phyloP scores from a whole-genome alignment of 2,888 invertebrate genomes.

The Luffia ferchaultella region DNA sequence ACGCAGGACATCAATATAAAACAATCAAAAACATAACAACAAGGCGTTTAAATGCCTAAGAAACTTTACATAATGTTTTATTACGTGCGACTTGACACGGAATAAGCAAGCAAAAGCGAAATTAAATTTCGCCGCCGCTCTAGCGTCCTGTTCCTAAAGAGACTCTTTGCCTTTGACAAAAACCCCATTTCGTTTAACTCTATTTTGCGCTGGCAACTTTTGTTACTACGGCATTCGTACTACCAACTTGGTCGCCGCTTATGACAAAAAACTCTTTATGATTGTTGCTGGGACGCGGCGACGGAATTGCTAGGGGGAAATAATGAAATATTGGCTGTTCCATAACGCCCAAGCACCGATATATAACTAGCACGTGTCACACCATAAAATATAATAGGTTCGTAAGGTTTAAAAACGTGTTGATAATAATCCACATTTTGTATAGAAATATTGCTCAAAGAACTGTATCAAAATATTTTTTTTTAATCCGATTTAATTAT shows the following conservation, averaged over 20 bases:
- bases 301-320: too few relatives aligned
- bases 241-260: not conserved
- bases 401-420: too few relatives aligned
- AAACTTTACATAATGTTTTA: conserved; percentile 16
- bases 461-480: too few relatives aligned
- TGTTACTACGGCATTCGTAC: not conserved
- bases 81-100: conserved; percentile 18
- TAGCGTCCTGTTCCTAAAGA: not conserved
- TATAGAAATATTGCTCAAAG: too few relatives aligned
- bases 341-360: too few relatives aligned
- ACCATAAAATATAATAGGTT: too few relatives aligned
- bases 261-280: too few relatives aligned
- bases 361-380: too few relatives aligned
- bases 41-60: not conserved
- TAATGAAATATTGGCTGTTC: too few relatives aligned
- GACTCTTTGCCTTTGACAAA: conserved; percentile 3
- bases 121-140: conserved; percentile 26
- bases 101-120: conserved; percentile 21
- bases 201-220: conserved; percentile 10
- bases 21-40: not conserved
- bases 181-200: conserved; percentile 13
- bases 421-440: too few relatives aligned
- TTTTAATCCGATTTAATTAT: too few relatives aligned
- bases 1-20: not conserved
- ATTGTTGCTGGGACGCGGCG: too few relatives aligned